Evolutionary conservation across 2,888 invertebrate species (phyloP).

Genomic region (Rhorus exstirpatorius): DNA sequence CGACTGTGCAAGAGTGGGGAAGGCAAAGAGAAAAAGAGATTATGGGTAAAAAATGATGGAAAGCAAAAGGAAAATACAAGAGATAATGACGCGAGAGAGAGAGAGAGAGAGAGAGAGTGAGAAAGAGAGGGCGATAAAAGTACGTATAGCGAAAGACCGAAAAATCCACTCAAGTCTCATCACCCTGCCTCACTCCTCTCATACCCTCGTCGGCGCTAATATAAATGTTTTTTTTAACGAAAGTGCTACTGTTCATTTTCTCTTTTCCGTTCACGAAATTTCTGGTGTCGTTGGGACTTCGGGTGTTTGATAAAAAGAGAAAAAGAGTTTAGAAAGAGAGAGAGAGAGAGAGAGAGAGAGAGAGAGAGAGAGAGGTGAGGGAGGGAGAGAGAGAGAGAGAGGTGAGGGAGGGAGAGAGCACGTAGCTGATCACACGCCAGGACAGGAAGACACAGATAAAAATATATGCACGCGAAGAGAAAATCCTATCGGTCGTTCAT

Average conservation of each 20-base stretch:
- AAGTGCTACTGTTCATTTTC: constrained; percentile 45
- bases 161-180: constrained; percentile 56
- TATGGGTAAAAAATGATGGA: constrained; percentile 24
- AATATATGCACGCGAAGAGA: constrained; percentile 44
- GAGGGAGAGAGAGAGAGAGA: constrained; percentile 12
- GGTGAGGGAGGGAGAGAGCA: constrained; percentile 8
- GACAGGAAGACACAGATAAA: constrained; percentile 34
- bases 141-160: constrained; percentile 62
- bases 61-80: constrained; percentile 58
- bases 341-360: constrained; percentile 17
- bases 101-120: too few relatives aligned
- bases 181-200: neutral
- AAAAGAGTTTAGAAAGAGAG: constrained; percentile 3
- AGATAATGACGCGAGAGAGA: too few relatives aligned
- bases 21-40: constrained; percentile 31
- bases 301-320: constrained; percentile 38
- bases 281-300: constrained; percentile 55
- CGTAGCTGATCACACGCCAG: constrained; percentile 48
- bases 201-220: constrained; percentile 41
- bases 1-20: constrained; percentile 68
- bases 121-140: constrained; percentile 71
- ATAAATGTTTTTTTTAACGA: constrained; percentile 62
- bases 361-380: constrained; percentile 31
- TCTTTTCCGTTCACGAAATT: constrained; percentile 56
- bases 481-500: constrained; percentile 44